phyloP scores from a whole-genome alignment of 2,888 invertebrate species.

The Lithosia quadra region DNA sequence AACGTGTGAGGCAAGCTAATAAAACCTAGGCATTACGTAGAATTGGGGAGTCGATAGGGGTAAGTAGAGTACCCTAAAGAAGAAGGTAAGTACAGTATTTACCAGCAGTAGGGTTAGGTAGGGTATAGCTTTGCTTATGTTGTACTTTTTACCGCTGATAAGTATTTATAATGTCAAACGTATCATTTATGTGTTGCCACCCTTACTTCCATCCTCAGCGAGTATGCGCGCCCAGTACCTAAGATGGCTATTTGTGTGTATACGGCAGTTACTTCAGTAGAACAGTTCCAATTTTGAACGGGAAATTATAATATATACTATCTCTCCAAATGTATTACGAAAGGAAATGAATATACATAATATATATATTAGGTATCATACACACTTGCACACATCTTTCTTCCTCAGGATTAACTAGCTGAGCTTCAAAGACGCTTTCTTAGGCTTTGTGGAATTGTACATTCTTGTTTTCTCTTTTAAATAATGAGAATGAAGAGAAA shows the following conservation, averaged over 20 bases:
- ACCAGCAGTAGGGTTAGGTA: too few species aligned
- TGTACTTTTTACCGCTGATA: not conserved
- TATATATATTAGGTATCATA: not conserved
- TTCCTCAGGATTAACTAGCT: not conserved
- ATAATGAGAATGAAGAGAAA: too few species aligned
- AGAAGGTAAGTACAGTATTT: too few species aligned
- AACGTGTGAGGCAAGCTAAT: too few species aligned
- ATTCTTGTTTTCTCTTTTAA: not conserved
- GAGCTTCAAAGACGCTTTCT: not conserved
- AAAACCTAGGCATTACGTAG: too few species aligned
- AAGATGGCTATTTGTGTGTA: not conserved
- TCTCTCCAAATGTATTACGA: not conserved
- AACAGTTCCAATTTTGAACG: not conserved
- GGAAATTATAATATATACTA: not conserved
- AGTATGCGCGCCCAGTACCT: too few species aligned
- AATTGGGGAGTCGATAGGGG: too few species aligned
- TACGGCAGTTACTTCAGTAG: not conserved
- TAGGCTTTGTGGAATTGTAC: not conserved
- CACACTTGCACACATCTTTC: not conserved
- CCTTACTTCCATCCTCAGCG: too few species aligned
- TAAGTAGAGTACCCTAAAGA: too few species aligned
- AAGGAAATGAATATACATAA: not conserved
- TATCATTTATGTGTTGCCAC: too few species aligned
- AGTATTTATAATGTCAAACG: not conserved
- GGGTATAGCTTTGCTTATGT: too few species aligned